Evolutionary conservation across 2,888 invertebrate species (phyloP).

Genomic region (Phalangium opilio): DNA sequence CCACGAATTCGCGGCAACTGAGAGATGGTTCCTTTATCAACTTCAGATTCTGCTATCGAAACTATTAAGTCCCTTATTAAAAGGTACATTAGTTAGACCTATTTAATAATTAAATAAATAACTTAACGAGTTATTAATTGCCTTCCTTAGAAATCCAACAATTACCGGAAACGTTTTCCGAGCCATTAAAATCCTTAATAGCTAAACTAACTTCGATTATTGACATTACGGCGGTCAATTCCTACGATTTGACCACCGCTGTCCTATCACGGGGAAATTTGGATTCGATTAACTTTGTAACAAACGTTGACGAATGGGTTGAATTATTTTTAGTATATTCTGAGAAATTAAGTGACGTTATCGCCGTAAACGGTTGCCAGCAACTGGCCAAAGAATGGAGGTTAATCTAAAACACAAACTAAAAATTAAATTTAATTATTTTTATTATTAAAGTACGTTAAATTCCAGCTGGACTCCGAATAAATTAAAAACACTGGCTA

Average conservation of each 20-base stretch:
- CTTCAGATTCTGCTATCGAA: constrained; percentile 23
- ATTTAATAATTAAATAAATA: too few species aligned
- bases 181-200: neutral
- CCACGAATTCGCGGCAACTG: constrained; percentile 28
- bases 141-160: too few species aligned
- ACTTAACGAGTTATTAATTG: too few species aligned
- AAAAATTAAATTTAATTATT: too few species aligned
- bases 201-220: neutral
- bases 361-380: constrained; percentile 29
- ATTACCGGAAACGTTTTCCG: neutral
- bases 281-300: constrained; percentile 17
- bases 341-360: constrained; percentile 25
- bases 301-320: constrained; percentile 22
- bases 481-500: constrained; percentile 1
- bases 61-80: constrained; percentile 26
- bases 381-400: constrained; percentile 22
- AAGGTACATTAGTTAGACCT: too few species aligned
- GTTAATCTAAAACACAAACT: too few species aligned
- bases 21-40: constrained; percentile 24
- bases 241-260: constrained; percentile 7
- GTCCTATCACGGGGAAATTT: constrained; percentile 7
- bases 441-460: too few species aligned
- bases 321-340: constrained; percentile 25
- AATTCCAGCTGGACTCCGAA: constrained; percentile 2
- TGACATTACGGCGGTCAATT: constrained; percentile 1